These are phyloP conservation scores for Hippocampus zosterae DNA, from an alignment of 2,113 vertebrate genomes.

Conservation along the genomic window DNA sequence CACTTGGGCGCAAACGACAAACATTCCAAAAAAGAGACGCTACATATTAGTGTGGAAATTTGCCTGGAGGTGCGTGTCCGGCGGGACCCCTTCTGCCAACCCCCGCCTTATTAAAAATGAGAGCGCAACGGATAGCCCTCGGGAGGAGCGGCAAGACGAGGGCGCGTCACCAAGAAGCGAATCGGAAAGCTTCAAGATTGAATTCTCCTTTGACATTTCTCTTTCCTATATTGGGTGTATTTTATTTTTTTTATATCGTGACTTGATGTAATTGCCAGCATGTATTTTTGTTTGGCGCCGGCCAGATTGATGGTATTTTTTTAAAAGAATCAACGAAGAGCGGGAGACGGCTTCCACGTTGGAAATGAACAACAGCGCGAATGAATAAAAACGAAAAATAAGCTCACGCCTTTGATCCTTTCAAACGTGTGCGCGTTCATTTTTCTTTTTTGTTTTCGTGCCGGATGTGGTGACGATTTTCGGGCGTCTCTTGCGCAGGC, in stretches of 20 bases:
- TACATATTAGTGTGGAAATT: conserved; percentile 24
- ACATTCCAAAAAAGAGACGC: conserved; percentile 14
- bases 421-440: not conserved
- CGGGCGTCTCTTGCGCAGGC: conserved; percentile 67
- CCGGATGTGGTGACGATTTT: too few species aligned
- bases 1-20: not conserved
- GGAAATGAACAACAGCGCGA: not conserved
- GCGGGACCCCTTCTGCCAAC: conserved; percentile 48
- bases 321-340: conserved; percentile 52
- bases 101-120: conserved; percentile 63
- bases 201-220: conserved; percentile 8
- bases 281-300: not conserved
- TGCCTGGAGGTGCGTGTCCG: conserved; percentile 40
- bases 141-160: conserved; percentile 22
- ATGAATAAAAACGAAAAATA: not conserved
- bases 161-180: conserved; percentile 62
- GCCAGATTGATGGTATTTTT: conserved; percentile 23
- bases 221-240: conserved; percentile 47
- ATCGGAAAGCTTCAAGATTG: conserved; percentile 44
- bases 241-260: conserved; percentile 2
- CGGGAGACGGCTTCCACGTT: not conserved
- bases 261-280: conserved; percentile 11
- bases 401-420: not conserved
- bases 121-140: conserved; percentile 52
- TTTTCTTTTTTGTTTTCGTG: not conserved